Evolutionary conservation across 1,140 invertebrate genomes (phyloP).

Genomic region (Proctacanthus coquilletti): DNA sequence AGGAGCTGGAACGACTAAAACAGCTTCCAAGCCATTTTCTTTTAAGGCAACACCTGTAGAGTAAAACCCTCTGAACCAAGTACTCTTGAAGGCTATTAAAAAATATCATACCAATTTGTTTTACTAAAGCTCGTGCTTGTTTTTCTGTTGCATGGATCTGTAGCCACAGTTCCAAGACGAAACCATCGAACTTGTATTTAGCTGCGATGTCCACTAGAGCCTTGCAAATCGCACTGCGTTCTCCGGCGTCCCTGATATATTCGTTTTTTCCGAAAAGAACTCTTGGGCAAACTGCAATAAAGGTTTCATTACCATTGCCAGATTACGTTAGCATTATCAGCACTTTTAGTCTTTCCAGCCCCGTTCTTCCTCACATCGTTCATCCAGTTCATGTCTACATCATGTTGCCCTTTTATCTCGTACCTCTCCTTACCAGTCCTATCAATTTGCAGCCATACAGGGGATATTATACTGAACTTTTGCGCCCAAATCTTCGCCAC

Average conservation of each 20-base stretch:
- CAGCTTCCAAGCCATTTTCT: constrained; percentile 38
- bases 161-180: constrained; percentile 78
- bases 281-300: constrained; percentile 56
- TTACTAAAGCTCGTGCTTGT: neutral
- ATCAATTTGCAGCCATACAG: constrained; percentile 82
- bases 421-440: constrained; percentile 40
- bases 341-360: constrained; percentile 31
- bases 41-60: constrained; percentile 18
- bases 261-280: constrained; percentile 73
- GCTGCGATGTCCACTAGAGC: no score
- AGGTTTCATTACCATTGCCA: neutral
- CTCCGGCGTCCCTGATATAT: no score
- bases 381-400: constrained; percentile 74
- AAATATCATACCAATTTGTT: neutral
- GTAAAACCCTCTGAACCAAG: no score
- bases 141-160: constrained; percentile 44
- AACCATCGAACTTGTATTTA: constrained; percentile 62
- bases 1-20: constrained; percentile 74
- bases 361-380: constrained; percentile 43
- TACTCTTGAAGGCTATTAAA: neutral
- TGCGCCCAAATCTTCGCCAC: constrained; percentile 76
- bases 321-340: constrained; percentile 4
- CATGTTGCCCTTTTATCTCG: constrained; percentile 52
- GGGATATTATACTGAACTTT: constrained; percentile 83
- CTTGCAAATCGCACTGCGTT: no score